Percentiles rank a stretch among this genome's conserved stretches.
These are phyloP conservation scores for Eonycteris spelaea DNA, from an alignment of 2,113 vertebrate species.

Conservation along the genomic window DNA sequence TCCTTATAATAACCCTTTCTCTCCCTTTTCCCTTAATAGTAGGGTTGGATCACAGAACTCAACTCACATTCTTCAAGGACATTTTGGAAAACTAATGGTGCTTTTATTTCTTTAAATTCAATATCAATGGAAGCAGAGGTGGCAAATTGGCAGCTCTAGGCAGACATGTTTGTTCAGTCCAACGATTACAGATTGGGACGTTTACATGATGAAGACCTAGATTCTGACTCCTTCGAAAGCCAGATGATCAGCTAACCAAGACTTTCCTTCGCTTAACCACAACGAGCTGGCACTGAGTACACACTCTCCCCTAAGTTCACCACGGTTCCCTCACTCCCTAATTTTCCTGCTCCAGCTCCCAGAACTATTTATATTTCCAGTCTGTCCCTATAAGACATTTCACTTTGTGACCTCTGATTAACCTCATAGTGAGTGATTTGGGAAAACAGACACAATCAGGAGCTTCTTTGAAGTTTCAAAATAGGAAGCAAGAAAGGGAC, in stretches of 20 bases:
- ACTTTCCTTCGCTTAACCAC: not conserved
- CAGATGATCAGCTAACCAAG: not conserved
- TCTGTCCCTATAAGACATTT: not conserved
- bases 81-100: not conserved
- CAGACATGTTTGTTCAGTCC: not conserved
- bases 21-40: not conserved
- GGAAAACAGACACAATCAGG: not conserved
- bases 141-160: not conserved
- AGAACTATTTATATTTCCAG: not conserved
- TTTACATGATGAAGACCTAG: constrained; percentile 9
- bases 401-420: constrained; percentile 2
- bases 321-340: not conserved
- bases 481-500: not conserved
- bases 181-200: not conserved
- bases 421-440: not conserved
- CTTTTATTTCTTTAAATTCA: constrained; percentile 23
- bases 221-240: constrained; percentile 4
- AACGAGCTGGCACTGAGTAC: not conserved
- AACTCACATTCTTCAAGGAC: not conserved
- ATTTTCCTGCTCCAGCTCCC: not conserved
- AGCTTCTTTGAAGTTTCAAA: constrained; percentile 13
- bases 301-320: not conserved
- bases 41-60: not conserved
- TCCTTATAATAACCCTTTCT: not conserved
- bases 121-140: not conserved